Evolutionary conservation across 2,113 vertebrate genomes (phyloP), one percentile per base, ranked within the genome.

Genomic region (Hippocampus mohnikei): DNA sequence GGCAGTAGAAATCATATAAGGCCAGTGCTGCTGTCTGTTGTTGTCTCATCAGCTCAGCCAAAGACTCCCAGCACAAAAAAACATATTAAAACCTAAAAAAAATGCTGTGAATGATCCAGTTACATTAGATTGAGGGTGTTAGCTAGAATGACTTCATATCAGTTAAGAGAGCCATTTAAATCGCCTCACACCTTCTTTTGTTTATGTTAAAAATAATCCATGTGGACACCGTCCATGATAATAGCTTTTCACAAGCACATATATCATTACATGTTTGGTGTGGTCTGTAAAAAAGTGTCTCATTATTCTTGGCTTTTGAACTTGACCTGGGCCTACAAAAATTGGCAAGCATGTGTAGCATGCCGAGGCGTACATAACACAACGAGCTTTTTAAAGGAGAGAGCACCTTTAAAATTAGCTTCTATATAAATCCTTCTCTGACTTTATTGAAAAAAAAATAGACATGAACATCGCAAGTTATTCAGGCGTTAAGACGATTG

Each of bases 21-120:
- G 44, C 63, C 13, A 65, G 84, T 77, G 72, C 62, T 73, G 74
- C 73, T 81, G 69, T 65, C 73, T 60, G 13, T 60, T 60, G 12
- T 60, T 33, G 58, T 60, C 15, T 66, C 66, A 70, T 73, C 81
- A 73, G 66, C 74, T 60, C 70, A 80, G 70, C 66, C 56, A 21
- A 76, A 70, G 8, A 29, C 60, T 70, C 60, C 63, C 79, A 85
- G 66, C 81, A 75, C 74, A 66, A 42, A 33, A 33, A 33, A 33
- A 33, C 0, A 33, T 3, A 33, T 63, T 33, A 33, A 33, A 33
- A 33, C 33, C 5, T 5, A 0, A 56, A 66, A 75, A 37, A 58
- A 78, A 83, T 71, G 18, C 8, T 40, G 8, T 62, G 20, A 62
- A 62, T 33, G 40, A 41, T 12, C 2, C 8, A 10, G 21, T 69